Conservation (phyloP, 1,140 invertebrate genomes). For the Neodiprion lecontei region DNA sequence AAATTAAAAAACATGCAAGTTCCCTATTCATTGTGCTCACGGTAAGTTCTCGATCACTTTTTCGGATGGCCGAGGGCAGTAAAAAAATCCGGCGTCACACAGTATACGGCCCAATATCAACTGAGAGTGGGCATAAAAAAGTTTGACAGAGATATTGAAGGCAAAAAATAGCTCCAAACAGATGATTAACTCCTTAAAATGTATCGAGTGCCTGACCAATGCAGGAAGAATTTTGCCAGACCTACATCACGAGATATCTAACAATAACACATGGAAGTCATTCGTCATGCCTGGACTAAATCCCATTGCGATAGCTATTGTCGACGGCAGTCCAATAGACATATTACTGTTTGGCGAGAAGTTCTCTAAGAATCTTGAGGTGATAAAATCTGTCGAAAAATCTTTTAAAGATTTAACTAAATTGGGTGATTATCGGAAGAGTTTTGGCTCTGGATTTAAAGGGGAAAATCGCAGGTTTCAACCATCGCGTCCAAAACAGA, state of each 20-base stretch:
- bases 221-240: conserved; percentile 16
- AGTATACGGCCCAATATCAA: too few species aligned
- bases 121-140: conserved; percentile 2
- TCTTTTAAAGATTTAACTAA: conserved; percentile 10
- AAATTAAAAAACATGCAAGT: too few species aligned
- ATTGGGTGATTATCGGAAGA: too few species aligned
- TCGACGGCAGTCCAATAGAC: conserved; percentile 13
- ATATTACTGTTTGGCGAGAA: conserved; percentile 18
- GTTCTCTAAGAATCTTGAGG: conserved; percentile 14
- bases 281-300: conserved; percentile 14
- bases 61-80: too few species aligned
- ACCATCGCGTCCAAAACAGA: conserved; percentile 15
- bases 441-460: neutral
- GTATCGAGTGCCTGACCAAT: neutral
- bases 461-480: neutral
- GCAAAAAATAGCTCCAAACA: neutral
- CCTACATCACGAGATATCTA: conserved; percentile 16
- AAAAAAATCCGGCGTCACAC: too few species aligned
- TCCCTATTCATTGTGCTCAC: neutral
- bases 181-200: neutral
- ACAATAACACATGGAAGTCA: conserved; percentile 6
- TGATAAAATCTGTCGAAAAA: conserved; percentile 15
- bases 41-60: too few species aligned
- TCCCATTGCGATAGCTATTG: neutral
- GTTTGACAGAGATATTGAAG: conserved; percentile 7